These are phyloP conservation scores for Liparis tanakae DNA, from an alignment of 2,797 vertebrate species.

Conservation along the genomic window DNA sequence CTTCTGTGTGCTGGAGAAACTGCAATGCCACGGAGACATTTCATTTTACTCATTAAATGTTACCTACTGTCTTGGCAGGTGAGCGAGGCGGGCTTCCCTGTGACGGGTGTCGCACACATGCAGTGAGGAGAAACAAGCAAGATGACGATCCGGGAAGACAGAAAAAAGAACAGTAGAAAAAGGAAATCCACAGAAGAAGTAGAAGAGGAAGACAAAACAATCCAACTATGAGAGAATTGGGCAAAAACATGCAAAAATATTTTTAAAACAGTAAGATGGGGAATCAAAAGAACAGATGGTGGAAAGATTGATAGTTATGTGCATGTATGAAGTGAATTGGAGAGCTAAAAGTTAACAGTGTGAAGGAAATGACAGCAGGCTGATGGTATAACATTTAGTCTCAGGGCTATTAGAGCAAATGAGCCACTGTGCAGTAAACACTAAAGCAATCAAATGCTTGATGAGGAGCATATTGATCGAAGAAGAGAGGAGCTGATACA, in stretches of 20 bases:
- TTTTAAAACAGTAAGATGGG: neutral
- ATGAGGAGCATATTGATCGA: conserved; percentile 77
- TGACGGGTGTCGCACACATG: conserved; percentile 55
- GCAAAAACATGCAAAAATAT: conserved; percentile 63
- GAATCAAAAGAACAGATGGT: conserved; percentile 62
- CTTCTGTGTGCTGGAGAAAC: neutral
- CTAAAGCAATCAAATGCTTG: conserved; percentile 78
- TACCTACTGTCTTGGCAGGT: conserved; percentile 87
- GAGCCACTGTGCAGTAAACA: conserved; percentile 80
- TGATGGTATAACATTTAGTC: conserved; percentile 78
- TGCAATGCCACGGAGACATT: conserved; percentile 1
- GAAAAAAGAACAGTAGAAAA: conserved; percentile 24
- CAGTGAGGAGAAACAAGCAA: conserved; percentile 60
- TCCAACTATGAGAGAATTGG: conserved; percentile 38
- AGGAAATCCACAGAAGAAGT: neutral
- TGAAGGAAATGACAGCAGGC: conserved; percentile 71
- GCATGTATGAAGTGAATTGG: conserved; percentile 60
- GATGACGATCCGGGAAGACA: conserved; percentile 53
- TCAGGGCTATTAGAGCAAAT: conserved; percentile 77
- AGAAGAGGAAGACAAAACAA: conserved; percentile 40
- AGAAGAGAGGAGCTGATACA: conserved; percentile 53
- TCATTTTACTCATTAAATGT: conserved; percentile 70
- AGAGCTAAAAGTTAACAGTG: conserved; percentile 73
- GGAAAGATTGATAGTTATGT: conserved; percentile 52
- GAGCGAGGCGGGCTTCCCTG: conserved; percentile 80